Evolutionary conservation across 2,113 vertebrate genomes (phyloP).

Genomic region (Halichoeres trimaculatus): DNA sequence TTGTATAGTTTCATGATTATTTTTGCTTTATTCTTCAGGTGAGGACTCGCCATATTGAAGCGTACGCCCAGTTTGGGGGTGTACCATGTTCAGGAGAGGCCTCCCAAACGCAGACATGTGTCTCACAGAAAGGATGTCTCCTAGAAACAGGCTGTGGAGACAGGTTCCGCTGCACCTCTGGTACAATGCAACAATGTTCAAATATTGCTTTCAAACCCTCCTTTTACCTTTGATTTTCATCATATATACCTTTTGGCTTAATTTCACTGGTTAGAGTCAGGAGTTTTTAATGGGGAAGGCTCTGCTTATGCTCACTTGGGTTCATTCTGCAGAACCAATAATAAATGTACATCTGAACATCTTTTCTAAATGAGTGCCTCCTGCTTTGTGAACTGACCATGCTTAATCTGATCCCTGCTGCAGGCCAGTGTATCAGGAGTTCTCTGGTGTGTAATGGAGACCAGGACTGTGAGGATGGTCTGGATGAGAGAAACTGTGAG

Average conservation of each 20-base stretch:
- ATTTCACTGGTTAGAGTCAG: too few species aligned
- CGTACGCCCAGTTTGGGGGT: conserved; percentile 88
- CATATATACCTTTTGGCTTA: too few species aligned
- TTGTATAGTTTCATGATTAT: too few species aligned
- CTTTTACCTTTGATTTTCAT: too few species aligned
- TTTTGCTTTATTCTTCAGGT: conserved; percentile 68
- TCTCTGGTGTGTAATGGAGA: conserved; percentile 92
- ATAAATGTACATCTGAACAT: too few species aligned
- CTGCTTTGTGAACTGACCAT: too few species aligned
- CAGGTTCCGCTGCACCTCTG: conserved; percentile 89
- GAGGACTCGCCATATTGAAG: conserved; percentile 78
- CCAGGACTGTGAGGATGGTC: conserved; percentile 92
- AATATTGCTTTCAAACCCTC: too few species aligned
- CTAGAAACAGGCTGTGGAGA: conserved; percentile 85
- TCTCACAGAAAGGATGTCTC: conserved; percentile 83
- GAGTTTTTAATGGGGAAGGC: too few species aligned
- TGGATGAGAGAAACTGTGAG: conserved; percentile 88
- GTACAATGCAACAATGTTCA: conserved; percentile 68
- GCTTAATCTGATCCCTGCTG: not conserved
- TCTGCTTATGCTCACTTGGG: too few species aligned
- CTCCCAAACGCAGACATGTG: conserved; percentile 81
- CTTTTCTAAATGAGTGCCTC: too few species aligned
- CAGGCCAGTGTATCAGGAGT: conserved; percentile 90
- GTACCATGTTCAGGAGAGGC: conserved; percentile 79
- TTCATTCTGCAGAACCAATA: too few species aligned